Base-by-base conservation (phyloP, 2,113 vertebrate species). In the Vicugna pacos region DNA sequence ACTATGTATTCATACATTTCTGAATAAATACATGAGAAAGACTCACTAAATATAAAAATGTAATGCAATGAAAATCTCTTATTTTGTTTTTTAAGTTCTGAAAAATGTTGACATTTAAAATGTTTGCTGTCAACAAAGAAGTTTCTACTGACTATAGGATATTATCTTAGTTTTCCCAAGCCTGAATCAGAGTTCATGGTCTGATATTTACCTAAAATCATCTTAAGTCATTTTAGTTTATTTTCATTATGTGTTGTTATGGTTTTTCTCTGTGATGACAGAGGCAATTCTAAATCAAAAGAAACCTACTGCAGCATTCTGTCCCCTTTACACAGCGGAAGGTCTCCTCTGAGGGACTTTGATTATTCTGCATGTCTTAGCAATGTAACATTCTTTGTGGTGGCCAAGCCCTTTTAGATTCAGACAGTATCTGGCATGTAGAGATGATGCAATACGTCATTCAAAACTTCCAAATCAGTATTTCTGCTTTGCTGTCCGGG, bases 191-290 rank as follows among this genome's bases (percentile, higher is more conserved):
- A 86, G 54, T 82, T 95, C 38, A 88, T 75, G 72, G 54, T 52
- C 81, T 97, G 84, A 42, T 88, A 83, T 98, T 98, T 97, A 95
- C 73, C 35, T 80, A 81, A 90, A 58, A 89, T 93, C 89, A 98
- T 90, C 60, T 95, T 91, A 81, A 81, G 32, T 94, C 79, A 75
- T 56, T 87, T 38, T 50, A 32, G 20, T 35, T 70, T 50, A 77
- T 94, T 91, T 88, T 93, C 86, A 93, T 93, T 96, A 77, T 94
- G 85, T 54, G 38, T 1, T 82, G 72, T 75, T 73, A 96, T 38
- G 77, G 30, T 26, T 35, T 85, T 94, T 98, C 73, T 75, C 62
- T 52, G 38, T 67, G 72, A 95, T 67, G 0, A 0, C 6, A 91
- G 42, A 80, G 28, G 42, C 73, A 94, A 86, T 72, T n/a, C 81